These are phyloP conservation scores for Tribolium madens DNA, from an alignment of 1,140 invertebrate species.

Conservation along the genomic window DNA sequence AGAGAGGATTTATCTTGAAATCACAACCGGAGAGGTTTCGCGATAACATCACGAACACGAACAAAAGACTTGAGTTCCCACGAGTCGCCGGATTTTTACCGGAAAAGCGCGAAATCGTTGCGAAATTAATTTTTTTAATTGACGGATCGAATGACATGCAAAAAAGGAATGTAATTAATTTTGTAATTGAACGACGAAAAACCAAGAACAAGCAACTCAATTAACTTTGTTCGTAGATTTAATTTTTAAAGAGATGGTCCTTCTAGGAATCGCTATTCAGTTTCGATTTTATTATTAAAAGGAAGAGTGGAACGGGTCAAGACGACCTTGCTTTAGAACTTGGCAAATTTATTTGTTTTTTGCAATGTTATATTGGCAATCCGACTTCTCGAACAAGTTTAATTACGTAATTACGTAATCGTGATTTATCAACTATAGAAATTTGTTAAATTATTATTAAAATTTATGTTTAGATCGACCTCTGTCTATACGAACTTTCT, in stretches of 20 bases:
- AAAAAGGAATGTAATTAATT: background rate
- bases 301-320: background rate
- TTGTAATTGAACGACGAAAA: background rate
- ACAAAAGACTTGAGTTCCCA: conserved; percentile 1
- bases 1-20: conserved; percentile 15
- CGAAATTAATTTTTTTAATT: background rate
- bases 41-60: conserved; percentile 24
- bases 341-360: background rate
- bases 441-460: background rate
- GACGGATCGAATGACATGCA: background rate
- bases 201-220: background rate
- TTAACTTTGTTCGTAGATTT: background rate
- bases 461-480: background rate
- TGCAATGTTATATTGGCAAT: too few relatives aligned
- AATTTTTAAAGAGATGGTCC: background rate
- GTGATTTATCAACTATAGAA: background rate
- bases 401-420: background rate
- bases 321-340: background rate
- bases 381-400: background rate
- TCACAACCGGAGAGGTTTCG: conserved; percentile 15
- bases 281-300: background rate
- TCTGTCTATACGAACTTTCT: background rate
- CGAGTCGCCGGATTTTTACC: background rate
- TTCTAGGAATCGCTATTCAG: background rate
- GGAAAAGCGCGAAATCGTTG: background rate